These are phyloP conservation scores for Eurois occulta DNA, from an alignment of 2,888 invertebrate species.

Conservation along the genomic window DNA sequence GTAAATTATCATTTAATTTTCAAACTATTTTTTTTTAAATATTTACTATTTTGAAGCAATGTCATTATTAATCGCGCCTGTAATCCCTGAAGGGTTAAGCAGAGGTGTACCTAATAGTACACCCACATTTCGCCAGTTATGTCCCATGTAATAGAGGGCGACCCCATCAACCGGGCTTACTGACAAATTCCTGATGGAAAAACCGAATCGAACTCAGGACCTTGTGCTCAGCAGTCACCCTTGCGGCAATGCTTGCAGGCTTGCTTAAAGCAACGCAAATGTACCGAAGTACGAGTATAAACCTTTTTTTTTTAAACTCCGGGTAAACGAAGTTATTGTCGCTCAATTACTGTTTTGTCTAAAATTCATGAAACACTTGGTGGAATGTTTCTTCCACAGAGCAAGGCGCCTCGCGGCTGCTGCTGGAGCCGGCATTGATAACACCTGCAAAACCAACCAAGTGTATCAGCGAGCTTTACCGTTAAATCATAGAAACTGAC, in stretches of 20 bases:
- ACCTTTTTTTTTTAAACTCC: neutral
- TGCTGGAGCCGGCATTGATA: neutral
- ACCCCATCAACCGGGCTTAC: neutral
- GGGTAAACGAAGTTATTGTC: neutral
- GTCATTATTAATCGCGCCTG: neutral
- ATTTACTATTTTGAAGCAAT: neutral
- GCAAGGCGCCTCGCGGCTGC: too few relatives aligned
- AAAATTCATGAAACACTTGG: neutral
- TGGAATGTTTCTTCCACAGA: neutral
- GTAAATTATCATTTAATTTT: neutral
- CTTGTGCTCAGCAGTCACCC: neutral
- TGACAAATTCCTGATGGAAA: neutral
- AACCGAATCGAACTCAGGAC: neutral
- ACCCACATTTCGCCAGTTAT: neutral
- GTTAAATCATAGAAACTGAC: constrained; percentile 3
- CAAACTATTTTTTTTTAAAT: neutral
- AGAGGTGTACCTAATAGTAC: neutral
- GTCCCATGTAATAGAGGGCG: neutral
- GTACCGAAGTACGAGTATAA: neutral
- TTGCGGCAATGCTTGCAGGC: neutral
- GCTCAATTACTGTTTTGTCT: neutral
- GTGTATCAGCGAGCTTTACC: neutral
- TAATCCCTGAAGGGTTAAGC: neutral
- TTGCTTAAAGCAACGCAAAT: neutral
- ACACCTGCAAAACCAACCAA: neutral